Conservation (phyloP, 2,113 vertebrate genomes). For the Crotalus tigris region DNA sequence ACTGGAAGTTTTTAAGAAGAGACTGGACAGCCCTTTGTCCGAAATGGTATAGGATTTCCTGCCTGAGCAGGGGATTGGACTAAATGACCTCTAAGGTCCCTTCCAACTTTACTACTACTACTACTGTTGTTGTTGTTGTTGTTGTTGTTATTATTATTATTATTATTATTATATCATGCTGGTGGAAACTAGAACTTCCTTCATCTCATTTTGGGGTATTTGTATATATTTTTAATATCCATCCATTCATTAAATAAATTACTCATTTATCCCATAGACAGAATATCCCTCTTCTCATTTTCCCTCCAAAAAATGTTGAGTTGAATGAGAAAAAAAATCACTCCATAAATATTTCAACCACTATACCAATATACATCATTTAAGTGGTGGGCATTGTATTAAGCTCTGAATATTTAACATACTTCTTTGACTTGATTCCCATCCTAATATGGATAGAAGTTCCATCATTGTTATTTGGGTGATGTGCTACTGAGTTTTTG, state of each 20-base stretch:
- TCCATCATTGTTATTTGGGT: not conserved
- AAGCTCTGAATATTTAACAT: not conserved
- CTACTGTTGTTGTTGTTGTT: too few relatives aligned
- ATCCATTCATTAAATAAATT: not conserved
- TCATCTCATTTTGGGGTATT: not conserved
- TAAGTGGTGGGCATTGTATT: not conserved
- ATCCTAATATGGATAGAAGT: not conserved
- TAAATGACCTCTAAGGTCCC: too few relatives aligned
- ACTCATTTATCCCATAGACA: not conserved
- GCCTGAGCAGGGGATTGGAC: too few relatives aligned
- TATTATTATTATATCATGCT: not conserved
- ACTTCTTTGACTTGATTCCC: not conserved
- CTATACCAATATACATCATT: not conserved
- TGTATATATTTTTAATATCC: not conserved
- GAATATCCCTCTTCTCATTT: not conserved
- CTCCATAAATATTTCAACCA: not conserved
- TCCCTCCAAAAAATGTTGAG: not conserved
- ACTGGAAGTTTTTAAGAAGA: too few relatives aligned
- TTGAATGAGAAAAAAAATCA: not conserved
- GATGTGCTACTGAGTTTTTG: not conserved
- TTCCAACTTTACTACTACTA: too few relatives aligned
- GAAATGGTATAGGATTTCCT: too few relatives aligned
- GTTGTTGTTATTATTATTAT: too few relatives aligned
- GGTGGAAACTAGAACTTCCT: not conserved
- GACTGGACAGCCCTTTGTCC: too few relatives aligned